A percentile compares a stretch with the other conserved stretches of the same genome.
These are phyloP conservation scores for Saccostrea glomerata DNA, from an alignment of 1,140 invertebrate species.

Conservation along the genomic window DNA sequence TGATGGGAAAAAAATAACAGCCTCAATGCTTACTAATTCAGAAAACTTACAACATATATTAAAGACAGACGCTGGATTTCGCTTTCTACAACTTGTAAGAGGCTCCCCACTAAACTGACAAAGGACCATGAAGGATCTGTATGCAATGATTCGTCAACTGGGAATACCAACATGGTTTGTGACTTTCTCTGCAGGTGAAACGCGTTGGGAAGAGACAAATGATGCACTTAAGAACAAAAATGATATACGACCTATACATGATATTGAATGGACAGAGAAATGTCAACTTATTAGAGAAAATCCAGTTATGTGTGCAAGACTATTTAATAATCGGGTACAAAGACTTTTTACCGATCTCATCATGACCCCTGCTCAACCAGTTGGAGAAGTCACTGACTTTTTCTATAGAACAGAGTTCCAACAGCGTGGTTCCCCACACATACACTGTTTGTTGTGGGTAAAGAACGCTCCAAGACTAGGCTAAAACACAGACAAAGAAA, in stretches of 20 bases:
- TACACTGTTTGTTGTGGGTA: slow-evolving; percentile 76
- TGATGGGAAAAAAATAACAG: slow-evolving; percentile 27
- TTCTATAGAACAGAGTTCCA: too few relatives aligned
- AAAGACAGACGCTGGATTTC: slow-evolving; percentile 56
- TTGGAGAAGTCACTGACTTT: slow-evolving; percentile 64
- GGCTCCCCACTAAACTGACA: slow-evolving; percentile 60
- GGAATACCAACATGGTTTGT: slow-evolving; percentile 59
- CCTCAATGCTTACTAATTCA: slow-evolving; percentile 10
- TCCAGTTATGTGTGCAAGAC: slow-evolving; percentile 41
- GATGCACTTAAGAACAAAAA: not conserved
- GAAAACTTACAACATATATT: slow-evolving; percentile 42
- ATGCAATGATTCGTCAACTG: slow-evolving; percentile 62
- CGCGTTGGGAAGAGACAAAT: slow-evolving; percentile 39
- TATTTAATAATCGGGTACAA: slow-evolving; percentile 48
- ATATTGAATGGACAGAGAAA: slow-evolving; percentile 55
- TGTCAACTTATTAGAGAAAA: slow-evolving; percentile 46
- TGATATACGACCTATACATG: slow-evolving; percentile 48
- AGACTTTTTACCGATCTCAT: too few relatives aligned
- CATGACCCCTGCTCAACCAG: too few relatives aligned
- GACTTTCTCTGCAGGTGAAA: slow-evolving; percentile 57
- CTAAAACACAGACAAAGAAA: too few relatives aligned
- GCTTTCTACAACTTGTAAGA: slow-evolving; percentile 49
- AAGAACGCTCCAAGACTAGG: too few relatives aligned
- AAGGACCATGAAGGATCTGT: slow-evolving; percentile 58
- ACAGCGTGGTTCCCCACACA: too few relatives aligned